Percentiles rank a stretch among this genome's conserved stretches.
Evolutionary conservation across 2,113 vertebrate genomes (phyloP).

Genomic region (Notothenia coriiceps): DNA sequence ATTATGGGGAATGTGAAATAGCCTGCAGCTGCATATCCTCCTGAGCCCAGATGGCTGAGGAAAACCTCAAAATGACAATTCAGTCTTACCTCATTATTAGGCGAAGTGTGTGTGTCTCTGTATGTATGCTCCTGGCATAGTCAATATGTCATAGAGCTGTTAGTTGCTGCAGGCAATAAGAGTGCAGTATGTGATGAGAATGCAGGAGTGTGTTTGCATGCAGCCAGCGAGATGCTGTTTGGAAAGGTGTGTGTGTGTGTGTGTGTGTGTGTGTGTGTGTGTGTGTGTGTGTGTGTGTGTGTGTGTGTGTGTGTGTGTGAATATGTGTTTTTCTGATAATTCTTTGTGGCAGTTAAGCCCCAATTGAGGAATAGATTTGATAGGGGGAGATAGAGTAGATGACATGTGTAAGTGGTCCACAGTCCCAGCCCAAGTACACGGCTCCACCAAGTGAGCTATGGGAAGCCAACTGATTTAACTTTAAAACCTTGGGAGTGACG

Average conservation of each 20-base stretch:
- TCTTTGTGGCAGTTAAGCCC: too few species aligned
- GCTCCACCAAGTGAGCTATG: too few species aligned
- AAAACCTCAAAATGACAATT: conserved; percentile 21
- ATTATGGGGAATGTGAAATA: conserved; percentile 7
- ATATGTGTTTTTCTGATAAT: too few species aligned
- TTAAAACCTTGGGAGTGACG: too few species aligned
- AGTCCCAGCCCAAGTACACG: too few species aligned
- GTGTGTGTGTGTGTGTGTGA: too few species aligned
- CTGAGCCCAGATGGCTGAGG: conserved; percentile 8
- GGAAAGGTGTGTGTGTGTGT: background rate
- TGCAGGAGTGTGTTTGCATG: background rate
- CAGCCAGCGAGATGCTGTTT: background rate
- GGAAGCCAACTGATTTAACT: too few species aligned
- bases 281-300: conserved; percentile 1
- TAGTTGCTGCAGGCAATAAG: conserved; percentile 11
- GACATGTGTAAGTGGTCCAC: too few species aligned
- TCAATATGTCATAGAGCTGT: conserved; percentile 16
- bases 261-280: conserved; percentile 22
- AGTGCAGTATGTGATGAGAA: conserved; percentile 11
- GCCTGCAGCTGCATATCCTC: conserved; percentile 19
- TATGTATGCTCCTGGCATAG: conserved; percentile 6
- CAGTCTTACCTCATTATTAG: conserved; percentile 17
- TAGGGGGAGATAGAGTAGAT: too few species aligned
- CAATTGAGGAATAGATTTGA: too few species aligned
- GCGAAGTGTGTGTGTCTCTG: background rate